Conservation (phyloP, 2,888 invertebrate species). For the Acrobasis consociella region DNA sequence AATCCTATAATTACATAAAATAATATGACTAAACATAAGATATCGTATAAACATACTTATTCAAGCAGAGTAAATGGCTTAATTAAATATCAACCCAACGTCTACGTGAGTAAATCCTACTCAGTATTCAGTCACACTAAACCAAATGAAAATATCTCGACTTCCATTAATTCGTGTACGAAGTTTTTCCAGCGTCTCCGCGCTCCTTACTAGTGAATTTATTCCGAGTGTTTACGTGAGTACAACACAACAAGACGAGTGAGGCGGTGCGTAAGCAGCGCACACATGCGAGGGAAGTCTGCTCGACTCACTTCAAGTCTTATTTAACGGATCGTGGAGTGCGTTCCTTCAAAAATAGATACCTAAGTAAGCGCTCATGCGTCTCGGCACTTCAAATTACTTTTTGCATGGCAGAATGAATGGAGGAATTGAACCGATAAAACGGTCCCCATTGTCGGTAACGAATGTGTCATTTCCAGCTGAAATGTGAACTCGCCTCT, state of each 20-base stretch:
- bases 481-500: constrained; percentile 60
- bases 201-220: constrained; percentile 20
- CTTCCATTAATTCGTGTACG: constrained; percentile 20
- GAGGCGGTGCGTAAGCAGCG: constrained; percentile 64
- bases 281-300: constrained; percentile 75
- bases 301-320: constrained; percentile 68
- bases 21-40: too few relatives aligned
- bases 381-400: constrained; percentile 75
- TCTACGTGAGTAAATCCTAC: not conserved
- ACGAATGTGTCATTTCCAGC: constrained; percentile 75
- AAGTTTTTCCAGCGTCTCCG: constrained; percentile 8
- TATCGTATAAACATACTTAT: too few relatives aligned
- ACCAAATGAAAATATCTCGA: constrained; percentile 1
- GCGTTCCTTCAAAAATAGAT: constrained; percentile 73
- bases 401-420: constrained; percentile 74
- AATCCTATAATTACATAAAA: too few relatives aligned
- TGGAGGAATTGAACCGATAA: constrained; percentile 74
- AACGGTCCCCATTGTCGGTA: constrained; percentile 67
- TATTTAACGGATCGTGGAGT: constrained; percentile 74
- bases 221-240: constrained; percentile 48
- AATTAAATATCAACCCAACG: not conserved
- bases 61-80: not conserved
- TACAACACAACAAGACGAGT: constrained; percentile 53
- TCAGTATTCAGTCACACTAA: not conserved
- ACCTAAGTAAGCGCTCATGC: constrained; percentile 66